phyloP scores from a whole-genome alignment of 1,140 invertebrate species.

The Amphibalanus amphitrite region DNA sequence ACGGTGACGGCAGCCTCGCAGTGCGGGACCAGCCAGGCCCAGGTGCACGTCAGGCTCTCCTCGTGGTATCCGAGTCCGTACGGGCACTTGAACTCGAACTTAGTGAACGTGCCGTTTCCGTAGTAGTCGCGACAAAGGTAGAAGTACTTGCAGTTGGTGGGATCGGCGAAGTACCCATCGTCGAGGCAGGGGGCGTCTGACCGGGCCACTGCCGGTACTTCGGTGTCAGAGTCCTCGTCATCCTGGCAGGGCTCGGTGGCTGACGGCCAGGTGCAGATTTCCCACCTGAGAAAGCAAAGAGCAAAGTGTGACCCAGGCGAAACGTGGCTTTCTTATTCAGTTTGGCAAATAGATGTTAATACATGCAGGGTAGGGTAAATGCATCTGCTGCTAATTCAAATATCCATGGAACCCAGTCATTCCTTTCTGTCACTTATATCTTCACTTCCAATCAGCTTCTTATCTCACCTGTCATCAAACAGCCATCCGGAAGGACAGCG shows the following conservation, averaged over 20 bases:
- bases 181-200: conserved; percentile 32
- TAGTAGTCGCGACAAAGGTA: conserved; percentile 58
- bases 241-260: conserved; percentile 45
- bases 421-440: too few relatives aligned
- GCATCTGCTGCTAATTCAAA: too few relatives aligned
- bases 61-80: conserved; percentile 64
- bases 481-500: conserved; percentile 61
- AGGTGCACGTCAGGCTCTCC: conserved; percentile 49
- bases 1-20: conserved; percentile 33
- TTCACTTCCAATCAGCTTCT: too few relatives aligned
- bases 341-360: too few relatives aligned
- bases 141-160: conserved; percentile 69
- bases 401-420: too few relatives aligned
- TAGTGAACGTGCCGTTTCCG: conserved; percentile 38
- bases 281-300: conserved; percentile 29
- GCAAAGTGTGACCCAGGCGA: conserved; percentile 5
- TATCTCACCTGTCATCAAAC: conserved; percentile 40
- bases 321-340: too few relatives aligned
- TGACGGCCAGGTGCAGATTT: conserved; percentile 66
- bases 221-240: conserved; percentile 33
- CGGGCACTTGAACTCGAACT: conserved; percentile 67
- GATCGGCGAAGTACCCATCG: conserved; percentile 55
- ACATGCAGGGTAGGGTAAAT: too few relatives aligned
- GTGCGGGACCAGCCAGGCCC: conserved; percentile 56
- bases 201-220: conserved; percentile 39